Evolutionary conservation across 1,140 invertebrate species (phyloP), one percentile per base, ranked within the genome.

Genomic region (Stenopsyche tienmushanensis): DNA sequence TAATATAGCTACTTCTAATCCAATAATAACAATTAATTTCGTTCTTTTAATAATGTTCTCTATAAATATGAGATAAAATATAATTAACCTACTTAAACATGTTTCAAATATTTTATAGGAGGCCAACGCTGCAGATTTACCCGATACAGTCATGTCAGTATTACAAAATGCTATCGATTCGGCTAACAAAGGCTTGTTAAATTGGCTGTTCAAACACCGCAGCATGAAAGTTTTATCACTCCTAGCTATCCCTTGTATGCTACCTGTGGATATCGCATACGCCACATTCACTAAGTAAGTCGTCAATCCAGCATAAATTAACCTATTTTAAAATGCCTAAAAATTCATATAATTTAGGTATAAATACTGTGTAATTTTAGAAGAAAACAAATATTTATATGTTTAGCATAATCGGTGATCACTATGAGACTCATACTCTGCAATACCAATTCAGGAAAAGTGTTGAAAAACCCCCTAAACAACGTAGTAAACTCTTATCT

Each of bases 151-250:
- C 21, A 83, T 92, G 76, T 87, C 85, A 68, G 88, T 94, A 72
- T 92, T 97, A 74, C 92, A 96, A 84, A 90, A 94, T 73, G 93
- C 93, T 0, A 94, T 94, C 67, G 91, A 94, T 72, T 87, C 91
- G 1, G 92, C 93, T 0, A 96, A 97, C 75, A 92, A 90, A 75
- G 93, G 93, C 13, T 74, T 97, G 24, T 82, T 94, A 25, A 96
- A 94, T 77, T 95, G 93, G 91, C 76, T 97, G 20, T 93, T 94
- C 74, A 89, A 90, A 71, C 88, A 92, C 71, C 83, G 85, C 66
- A 89, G 90, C 25, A 86, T 96, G 75, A 88, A 91, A 70, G 76
- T 93, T 29, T 75, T 94, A 0, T 90, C 90, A 0, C 76, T 93
- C 1, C 78, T 96, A 10, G 89, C 89, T 55, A 78, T 96, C 26